Percentiles rank a stretch among this genome's conserved stretches.
These are phyloP conservation scores for Spea multiplicata DNA, from an alignment of 2,113 vertebrate species.

Conservation along the genomic window DNA sequence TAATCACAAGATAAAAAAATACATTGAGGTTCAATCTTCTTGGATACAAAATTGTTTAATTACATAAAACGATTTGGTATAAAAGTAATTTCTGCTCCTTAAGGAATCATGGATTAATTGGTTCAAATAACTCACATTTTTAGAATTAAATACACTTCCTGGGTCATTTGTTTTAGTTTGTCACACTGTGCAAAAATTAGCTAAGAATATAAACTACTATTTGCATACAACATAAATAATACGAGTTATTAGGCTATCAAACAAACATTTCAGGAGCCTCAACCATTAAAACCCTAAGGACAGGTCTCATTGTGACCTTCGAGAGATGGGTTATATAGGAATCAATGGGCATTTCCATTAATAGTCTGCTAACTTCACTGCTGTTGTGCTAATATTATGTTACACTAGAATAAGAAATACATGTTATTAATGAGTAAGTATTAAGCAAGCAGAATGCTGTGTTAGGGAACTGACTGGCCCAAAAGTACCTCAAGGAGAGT, in stretches of 20 bases:
- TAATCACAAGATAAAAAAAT: slow-evolving; percentile 15
- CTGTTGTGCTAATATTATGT: slow-evolving; percentile 15
- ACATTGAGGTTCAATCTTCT: slow-evolving; percentile 35
- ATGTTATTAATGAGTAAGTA: slow-evolving; percentile 14
- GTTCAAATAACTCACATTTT: slow-evolving; percentile 43
- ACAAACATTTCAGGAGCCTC: slow-evolving; percentile 6
- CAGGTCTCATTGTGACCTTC: neutral
- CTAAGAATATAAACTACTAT: slow-evolving; percentile 27
- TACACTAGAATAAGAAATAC: too few species aligned
- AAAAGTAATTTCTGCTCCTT: slow-evolving; percentile 41
- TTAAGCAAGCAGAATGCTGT: slow-evolving; percentile 14
- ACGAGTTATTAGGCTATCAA: slow-evolving; percentile 7
- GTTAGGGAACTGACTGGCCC: too few species aligned
- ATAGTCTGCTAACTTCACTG: slow-evolving; percentile 28
- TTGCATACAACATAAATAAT: slow-evolving; percentile 39
- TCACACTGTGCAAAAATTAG: slow-evolving; percentile 42
- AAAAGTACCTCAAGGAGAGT: too few species aligned
- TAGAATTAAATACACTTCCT: slow-evolving; percentile 46
- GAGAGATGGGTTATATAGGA: slow-evolving; percentile 26
- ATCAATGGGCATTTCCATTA: slow-evolving; percentile 21
- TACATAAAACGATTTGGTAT: slow-evolving; percentile 43
- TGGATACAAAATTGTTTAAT: slow-evolving; percentile 43
- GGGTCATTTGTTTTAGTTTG: slow-evolving; percentile 44
- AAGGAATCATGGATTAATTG: slow-evolving; percentile 42
- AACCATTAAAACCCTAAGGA: slow-evolving; percentile 13